phyloP scores from a whole-genome alignment of 1,140 invertebrate genomes.

The Aporrectodea caliginosa region DNA sequence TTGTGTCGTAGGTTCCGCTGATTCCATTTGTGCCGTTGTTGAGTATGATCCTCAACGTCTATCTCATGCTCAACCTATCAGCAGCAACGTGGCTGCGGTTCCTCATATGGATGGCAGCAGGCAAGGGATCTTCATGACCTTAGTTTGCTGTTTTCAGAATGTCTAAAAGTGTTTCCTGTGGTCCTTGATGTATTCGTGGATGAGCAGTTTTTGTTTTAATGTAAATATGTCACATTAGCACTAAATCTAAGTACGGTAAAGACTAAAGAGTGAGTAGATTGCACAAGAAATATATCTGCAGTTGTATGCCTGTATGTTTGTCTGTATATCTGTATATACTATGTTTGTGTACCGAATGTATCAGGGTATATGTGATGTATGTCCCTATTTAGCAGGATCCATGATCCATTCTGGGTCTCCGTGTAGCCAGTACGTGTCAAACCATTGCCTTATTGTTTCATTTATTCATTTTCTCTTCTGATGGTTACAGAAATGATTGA shows the following conservation, averaged over 20 bases:
- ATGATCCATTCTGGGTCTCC: no score
- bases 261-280: background rate
- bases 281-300: background rate
- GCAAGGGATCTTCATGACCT: no score
- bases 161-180: background rate
- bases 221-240: background rate
- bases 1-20: slow-evolving; percentile 65
- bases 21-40: slow-evolving; percentile 77
- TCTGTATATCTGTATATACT: no score
- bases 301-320: no score
- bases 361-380: no score
- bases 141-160: no score
- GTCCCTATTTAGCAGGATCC: no score
- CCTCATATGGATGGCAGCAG: slow-evolving; percentile 70
- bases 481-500: no score
- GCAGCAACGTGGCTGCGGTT: slow-evolving; percentile 76
- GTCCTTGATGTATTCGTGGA: background rate
- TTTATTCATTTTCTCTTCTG: no score
- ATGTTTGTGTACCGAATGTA: no score
- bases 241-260: background rate
- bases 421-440: no score
- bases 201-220: background rate
- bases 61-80: slow-evolving; percentile 78
- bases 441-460: no score
- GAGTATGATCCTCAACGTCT: slow-evolving; percentile 76